A percentile compares a stretch with the other conserved stretches of the same genome.
These are phyloP conservation scores for Protodeltote pygarga DNA, from an alignment of 2,888 invertebrate genomes.

Conservation along the genomic window DNA sequence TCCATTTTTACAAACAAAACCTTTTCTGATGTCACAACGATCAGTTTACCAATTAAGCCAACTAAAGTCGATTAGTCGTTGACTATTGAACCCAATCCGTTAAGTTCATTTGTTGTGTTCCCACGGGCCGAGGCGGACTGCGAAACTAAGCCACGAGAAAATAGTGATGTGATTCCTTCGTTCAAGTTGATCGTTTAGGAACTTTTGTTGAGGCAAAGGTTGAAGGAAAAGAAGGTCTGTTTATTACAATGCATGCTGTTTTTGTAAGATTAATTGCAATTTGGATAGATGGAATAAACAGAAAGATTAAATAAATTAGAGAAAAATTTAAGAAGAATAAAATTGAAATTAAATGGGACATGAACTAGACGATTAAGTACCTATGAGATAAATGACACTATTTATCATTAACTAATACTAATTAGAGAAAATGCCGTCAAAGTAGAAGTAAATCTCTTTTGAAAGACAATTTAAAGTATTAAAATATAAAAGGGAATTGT, in stretches of 20 bases:
- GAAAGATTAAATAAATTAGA: too few relatives aligned
- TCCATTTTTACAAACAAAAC: conserved; percentile 1
- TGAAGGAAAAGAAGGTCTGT: neutral
- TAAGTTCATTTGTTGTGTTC: conserved; percentile 60
- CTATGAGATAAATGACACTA: too few relatives aligned
- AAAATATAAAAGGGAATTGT: too few relatives aligned
- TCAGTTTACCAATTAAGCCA: conserved; percentile 63
- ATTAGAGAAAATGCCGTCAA: too few relatives aligned
- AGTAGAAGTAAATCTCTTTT: too few relatives aligned
- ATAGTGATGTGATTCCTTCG: conserved; percentile 32
- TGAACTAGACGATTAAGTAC: too few relatives aligned
- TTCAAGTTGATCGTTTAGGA: conserved; percentile 2
- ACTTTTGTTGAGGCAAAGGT: neutral
- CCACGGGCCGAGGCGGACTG: conserved; percentile 48
- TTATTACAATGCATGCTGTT: neutral
- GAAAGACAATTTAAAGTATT: too few relatives aligned
- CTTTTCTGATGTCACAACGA: conserved; percentile 44
- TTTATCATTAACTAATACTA: too few relatives aligned
- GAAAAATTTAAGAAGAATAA: too few relatives aligned
- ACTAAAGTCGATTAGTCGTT: conserved; percentile 60
- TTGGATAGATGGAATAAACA: too few relatives aligned
- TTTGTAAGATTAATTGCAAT: too few relatives aligned
- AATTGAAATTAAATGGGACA: too few relatives aligned
- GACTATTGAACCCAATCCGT: conserved; percentile 57
- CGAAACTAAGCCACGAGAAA: conserved; percentile 28